These are phyloP conservation scores for Octomys mimax DNA, from an alignment of 2,797 vertebrate species.

Conservation along the genomic window DNA sequence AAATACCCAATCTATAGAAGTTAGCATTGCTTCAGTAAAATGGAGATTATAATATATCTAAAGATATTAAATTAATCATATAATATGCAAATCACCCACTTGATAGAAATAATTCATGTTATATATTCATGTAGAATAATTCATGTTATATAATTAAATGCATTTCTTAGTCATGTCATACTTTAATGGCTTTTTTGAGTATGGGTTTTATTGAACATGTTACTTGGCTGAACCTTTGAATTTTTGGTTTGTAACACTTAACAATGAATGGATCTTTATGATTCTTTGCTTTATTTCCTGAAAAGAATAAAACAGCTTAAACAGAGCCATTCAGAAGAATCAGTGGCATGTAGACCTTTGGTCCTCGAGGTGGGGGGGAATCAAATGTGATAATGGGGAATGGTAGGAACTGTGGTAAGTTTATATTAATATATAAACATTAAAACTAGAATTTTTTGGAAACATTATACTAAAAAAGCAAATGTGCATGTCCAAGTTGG, in stretches of 20 bases:
- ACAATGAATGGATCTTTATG: neutral
- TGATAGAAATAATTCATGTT: neutral
- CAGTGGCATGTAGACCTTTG: neutral
- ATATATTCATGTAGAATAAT: neutral
- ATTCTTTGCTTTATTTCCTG: neutral
- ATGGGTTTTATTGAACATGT: neutral
- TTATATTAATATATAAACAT: neutral
- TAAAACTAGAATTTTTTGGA: neutral
- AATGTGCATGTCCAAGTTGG: neutral
- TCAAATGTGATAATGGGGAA: neutral
- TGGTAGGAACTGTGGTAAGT: neutral
- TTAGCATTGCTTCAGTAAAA: neutral
- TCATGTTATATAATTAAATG: neutral
- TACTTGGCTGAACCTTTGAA: neutral
- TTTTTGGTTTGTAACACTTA: neutral
- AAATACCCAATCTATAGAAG: neutral
- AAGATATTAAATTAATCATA: neutral
- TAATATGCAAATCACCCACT: neutral
- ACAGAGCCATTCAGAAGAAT: neutral
- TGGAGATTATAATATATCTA: neutral
- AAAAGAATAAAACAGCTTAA: neutral
- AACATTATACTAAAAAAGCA: neutral
- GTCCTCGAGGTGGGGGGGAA: neutral
- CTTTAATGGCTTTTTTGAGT: neutral
- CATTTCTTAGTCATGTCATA: neutral